Evolutionary conservation across 2,797 vertebrate species (phyloP), one percentile per base, ranked within the genome.

Genomic region (Ara ararauna): DNA sequence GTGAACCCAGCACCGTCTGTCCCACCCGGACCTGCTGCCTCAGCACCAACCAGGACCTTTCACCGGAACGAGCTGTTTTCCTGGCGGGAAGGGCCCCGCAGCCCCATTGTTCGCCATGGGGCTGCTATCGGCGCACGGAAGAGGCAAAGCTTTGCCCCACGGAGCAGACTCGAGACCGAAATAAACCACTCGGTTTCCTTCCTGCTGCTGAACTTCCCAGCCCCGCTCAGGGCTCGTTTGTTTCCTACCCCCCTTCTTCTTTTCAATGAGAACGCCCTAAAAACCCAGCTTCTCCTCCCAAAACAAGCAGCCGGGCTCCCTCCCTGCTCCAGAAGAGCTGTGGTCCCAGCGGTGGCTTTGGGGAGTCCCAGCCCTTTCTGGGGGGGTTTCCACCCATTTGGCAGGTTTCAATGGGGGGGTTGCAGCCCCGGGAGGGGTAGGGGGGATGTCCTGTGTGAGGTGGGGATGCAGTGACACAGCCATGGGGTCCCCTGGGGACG

Each of bases 181-280:
- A 96, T 85, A 91, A 96, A 84, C 79, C 92, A 11, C 83, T 79
- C 23, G 4, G 1, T 87, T 95, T 97, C 95, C 93, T 97, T 97
- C 96, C 93, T 95, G 95, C 72, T 16, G 32, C 77, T 92, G 9
- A 18, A 44, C 67, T 38, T 80, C 91, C 85, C 94, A 96, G 68
- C 90, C 85, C 79, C 0, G 50, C 65, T 91, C 81, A 11, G 76
- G 61, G 27, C 42, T 79, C 9, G 61, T 18, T 61, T 34, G 66
- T 58, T 78, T 51, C 14, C 44, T 20, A 17, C 45, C 2, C 8
- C 51, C 10, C 29, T 54, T 56, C 65, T 89, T 47, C 65, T 93
- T 93, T 89, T 92, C 89, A 20, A 80, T 72, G 81, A 85, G 85
- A 95, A 92, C 81, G 1, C 88, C 94, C 93, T 94, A 60, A 44